A percentile compares a stretch with the other conserved stretches of the same genome.
Conservation (phyloP, 2,113 vertebrate species). For the Melospiza georgiana region DNA sequence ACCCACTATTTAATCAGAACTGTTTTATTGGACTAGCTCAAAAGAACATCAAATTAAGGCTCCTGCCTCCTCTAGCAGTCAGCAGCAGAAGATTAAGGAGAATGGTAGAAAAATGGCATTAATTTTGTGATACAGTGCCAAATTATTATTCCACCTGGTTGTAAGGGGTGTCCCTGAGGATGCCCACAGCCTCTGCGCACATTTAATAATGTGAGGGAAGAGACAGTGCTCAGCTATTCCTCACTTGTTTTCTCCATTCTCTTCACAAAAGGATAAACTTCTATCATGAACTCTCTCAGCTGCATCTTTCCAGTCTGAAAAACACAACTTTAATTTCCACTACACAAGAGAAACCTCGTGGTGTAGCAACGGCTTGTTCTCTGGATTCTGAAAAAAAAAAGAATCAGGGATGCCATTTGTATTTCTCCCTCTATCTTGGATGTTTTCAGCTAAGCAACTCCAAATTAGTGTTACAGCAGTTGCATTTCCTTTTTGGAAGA, state of each 20-base stretch:
- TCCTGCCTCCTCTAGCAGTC: neutral
- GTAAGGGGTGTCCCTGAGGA: neutral
- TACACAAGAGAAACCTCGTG: neutral
- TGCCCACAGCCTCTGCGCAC: neutral
- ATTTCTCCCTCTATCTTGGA: neutral
- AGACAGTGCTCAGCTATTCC: neutral
- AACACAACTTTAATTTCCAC: neutral
- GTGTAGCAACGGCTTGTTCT: neutral
- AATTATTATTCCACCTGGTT: neutral
- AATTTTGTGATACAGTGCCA: neutral
- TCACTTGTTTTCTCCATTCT: neutral
- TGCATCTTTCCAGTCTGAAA: neutral
- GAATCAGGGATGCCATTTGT: neutral
- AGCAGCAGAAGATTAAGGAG: neutral
- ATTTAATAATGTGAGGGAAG: neutral
- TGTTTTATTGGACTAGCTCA: neutral
- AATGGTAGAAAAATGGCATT: neutral
- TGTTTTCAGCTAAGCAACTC: neutral
- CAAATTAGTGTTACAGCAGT: neutral
- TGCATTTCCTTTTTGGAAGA: constrained; percentile 42
- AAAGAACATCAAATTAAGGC: neutral
- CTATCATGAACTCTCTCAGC: neutral
- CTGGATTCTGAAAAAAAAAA: neutral
- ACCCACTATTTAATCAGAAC: neutral
- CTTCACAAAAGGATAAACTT: neutral